phyloP scores from a whole-genome alignment of 2,888 invertebrate species.

The Athalia rosae region DNA sequence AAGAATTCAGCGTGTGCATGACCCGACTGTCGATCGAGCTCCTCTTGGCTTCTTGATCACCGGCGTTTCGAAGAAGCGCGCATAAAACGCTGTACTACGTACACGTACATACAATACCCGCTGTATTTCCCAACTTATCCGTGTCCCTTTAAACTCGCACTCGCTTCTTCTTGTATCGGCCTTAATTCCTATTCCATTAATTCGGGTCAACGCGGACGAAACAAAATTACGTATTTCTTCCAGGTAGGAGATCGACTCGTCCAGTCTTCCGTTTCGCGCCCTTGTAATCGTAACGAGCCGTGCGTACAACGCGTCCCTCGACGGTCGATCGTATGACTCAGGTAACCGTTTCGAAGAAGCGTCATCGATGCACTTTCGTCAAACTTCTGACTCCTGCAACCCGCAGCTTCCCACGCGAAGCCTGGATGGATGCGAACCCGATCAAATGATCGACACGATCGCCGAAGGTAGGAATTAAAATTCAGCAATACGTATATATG shows the following conservation, averaged over 20 bases:
- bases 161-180: not conserved
- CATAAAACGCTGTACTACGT: no score
- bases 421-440: slow-evolving; percentile 4
- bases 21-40: slow-evolving; percentile 69
- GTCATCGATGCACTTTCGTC: slow-evolving; percentile 21
- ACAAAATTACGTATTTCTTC: slow-evolving; percentile 14
- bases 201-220: slow-evolving; percentile 16
- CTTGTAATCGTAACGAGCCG: slow-evolving; percentile 1
- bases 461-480: not conserved
- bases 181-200: not conserved
- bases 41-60: slow-evolving; percentile 61
- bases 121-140: not conserved
- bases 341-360: slow-evolving; percentile 24
- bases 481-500: not conserved
- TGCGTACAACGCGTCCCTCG: no score
- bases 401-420: slow-evolving; percentile 7
- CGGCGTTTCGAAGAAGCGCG: slow-evolving; percentile 51
- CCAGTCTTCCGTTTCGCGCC: slow-evolving; percentile 9
- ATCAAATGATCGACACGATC: not conserved
- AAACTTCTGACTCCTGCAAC: not conserved
- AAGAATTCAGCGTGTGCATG: slow-evolving; percentile 74
- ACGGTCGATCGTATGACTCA: slow-evolving; percentile 28
- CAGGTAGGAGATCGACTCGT: not conserved
- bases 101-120: no score
- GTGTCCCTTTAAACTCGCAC: slow-evolving; percentile 42